Evolutionary conservation across 2,888 invertebrate genomes (phyloP), one percentile per base, ranked within the genome.

Genomic region (Oscheius myriophilus): DNA sequence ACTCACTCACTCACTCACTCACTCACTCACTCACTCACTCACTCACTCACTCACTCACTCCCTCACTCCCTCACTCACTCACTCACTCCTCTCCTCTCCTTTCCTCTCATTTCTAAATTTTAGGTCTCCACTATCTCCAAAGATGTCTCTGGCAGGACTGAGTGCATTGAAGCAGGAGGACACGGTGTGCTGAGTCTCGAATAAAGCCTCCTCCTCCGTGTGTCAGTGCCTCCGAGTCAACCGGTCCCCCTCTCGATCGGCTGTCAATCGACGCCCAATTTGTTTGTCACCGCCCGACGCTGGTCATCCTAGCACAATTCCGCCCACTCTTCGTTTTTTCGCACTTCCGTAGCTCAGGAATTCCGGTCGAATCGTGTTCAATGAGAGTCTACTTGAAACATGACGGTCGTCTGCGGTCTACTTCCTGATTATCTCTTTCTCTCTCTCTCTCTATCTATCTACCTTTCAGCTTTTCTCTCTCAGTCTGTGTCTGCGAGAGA

Each of bases 251-350:
- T 18, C 33, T 33, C 61, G 61, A 26, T 7, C 18, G 61, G 46
- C 63, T 63, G 53, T 63, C 63, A 61, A 53, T 52, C 53, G 52
- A 42, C 42, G 46, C 42, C 39, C 63, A 52, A 63, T 63, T 63
- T 63, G 53, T 63, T 63, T 63, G 52, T 53, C 63, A 33, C 49
- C 61, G 49, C 61, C 49, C n/a, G n/a, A 18, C 49, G 49, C 23
- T 61, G 61, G 61, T 61, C 61, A 61, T 61, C 61, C 33, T 49
- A 49, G 49, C 61, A 49, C 49, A 61, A 46, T 61, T 49, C 49
- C 33, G 33, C 33, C 61, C 33, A 23, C 61, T 49, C 49, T 61
- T 61, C 39, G 16, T 16, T 41, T 55, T 57, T 57, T 42, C 33
- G 33, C 33, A 33, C 33, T 33, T 33, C 33, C 33, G 33, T 9